A percentile compares a stretch with the other conserved stretches of the same genome.
phyloP scores from a whole-genome alignment of 2,797 vertebrate genomes.

The Myotis myotis region DNA sequence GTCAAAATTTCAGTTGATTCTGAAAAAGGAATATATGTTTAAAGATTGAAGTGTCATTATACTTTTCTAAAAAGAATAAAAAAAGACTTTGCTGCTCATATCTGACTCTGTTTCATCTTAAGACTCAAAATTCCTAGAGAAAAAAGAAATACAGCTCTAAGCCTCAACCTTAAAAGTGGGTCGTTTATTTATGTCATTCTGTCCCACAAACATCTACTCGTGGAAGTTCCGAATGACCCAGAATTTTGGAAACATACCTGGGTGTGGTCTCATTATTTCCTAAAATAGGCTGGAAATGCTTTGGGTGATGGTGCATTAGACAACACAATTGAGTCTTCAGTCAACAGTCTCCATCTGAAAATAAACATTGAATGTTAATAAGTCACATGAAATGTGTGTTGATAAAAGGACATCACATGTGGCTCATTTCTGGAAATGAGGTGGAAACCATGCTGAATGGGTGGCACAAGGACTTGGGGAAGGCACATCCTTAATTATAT shows the following conservation, averaged over 20 bases:
- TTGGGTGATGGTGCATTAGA: not conserved
- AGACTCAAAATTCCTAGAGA: not conserved
- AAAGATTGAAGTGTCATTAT: not conserved
- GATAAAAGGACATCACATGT: not conserved
- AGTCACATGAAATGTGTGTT: not conserved
- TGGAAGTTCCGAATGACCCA: not conserved
- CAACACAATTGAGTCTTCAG: not conserved
- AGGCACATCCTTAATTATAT: not conserved
- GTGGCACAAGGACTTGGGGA: not conserved
- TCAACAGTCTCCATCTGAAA: not conserved
- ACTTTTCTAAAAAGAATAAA: not conserved
- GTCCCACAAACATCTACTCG: not conserved
- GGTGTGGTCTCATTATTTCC: not conserved
- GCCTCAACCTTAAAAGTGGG: not conserved
- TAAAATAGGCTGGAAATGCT: not conserved
- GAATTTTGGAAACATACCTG: not conserved
- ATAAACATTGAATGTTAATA: not conserved
- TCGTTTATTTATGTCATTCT: not conserved
- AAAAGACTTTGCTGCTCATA: not conserved
- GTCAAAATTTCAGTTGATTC: conserved; percentile 24
- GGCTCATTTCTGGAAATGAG: not conserved
- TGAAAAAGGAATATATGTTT: not conserved
- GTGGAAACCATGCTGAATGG: not conserved
- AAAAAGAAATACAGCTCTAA: not conserved
- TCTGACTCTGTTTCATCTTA: not conserved